These are phyloP conservation scores for Neoniphon sammara DNA, from an alignment of 2,797 vertebrate genomes.

Conservation along the genomic window DNA sequence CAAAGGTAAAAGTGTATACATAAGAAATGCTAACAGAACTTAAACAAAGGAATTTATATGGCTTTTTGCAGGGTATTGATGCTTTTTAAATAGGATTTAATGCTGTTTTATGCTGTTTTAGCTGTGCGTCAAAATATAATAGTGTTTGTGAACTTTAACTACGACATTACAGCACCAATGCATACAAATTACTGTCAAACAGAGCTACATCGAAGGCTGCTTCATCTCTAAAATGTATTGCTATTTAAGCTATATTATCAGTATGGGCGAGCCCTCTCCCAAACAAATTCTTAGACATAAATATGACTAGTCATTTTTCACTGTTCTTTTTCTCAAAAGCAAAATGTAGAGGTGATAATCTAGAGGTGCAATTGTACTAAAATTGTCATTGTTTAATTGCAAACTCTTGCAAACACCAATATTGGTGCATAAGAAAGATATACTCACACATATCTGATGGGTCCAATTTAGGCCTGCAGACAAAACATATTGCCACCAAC, in stretches of 20 bases:
- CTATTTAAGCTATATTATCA: not conserved
- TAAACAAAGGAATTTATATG: slow-evolving; percentile 18
- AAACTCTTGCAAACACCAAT: not conserved
- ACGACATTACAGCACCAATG: too few relatives aligned
- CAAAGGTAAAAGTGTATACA: slow-evolving; percentile 10
- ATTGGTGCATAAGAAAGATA: too few relatives aligned
- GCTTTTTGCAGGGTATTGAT: slow-evolving; percentile 10
- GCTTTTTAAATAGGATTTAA: slow-evolving; percentile 1
- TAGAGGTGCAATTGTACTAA: not conserved
- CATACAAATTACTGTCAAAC: not conserved
- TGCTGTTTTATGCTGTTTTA: not conserved
- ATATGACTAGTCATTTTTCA: not conserved
- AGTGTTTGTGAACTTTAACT: too few relatives aligned
- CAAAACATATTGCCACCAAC: too few relatives aligned
- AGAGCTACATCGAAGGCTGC: not conserved
- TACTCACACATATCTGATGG: too few relatives aligned
- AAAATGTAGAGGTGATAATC: not conserved
- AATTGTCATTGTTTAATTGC: not conserved
- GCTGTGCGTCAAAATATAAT: slow-evolving; percentile 1
- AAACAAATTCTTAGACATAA: too few relatives aligned
- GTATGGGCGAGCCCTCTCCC: not conserved
- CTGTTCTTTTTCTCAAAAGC: not conserved
- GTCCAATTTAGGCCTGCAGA: too few relatives aligned
- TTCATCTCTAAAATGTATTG: not conserved
- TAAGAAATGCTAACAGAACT: slow-evolving; percentile 11